phyloP scores from a whole-genome alignment of 1,140 invertebrate species.

The Pseudoatta argentina region DNA sequence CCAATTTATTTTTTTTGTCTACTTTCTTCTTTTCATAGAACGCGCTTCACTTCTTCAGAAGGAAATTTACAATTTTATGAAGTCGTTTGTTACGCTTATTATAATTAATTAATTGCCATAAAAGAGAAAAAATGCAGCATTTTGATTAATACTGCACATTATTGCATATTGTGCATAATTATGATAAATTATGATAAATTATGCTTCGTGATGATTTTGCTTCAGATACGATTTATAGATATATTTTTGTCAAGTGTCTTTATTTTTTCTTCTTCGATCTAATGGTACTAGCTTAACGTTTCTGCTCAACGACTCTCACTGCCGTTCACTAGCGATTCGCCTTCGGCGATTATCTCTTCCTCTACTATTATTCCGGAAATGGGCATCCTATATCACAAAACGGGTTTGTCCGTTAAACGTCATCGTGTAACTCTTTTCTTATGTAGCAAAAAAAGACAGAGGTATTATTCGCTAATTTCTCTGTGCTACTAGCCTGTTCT shows the following conservation, averaged over 20 bases:
- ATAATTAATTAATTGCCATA: conserved; percentile 16
- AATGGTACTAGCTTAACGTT: not conserved
- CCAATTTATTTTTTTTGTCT: not conserved
- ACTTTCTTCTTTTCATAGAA: conserved; percentile 31
- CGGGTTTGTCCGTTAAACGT: conserved; percentile 4
- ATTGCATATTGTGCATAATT: not conserved
- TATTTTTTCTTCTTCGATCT: not conserved
- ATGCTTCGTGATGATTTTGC: not conserved
- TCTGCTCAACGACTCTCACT: conserved; percentile 19
- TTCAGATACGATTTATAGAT: conserved; percentile 7
- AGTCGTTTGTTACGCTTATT: conserved; percentile 9
- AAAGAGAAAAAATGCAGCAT: not conserved
- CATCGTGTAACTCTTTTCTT: conserved; percentile 17
- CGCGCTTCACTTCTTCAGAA: not conserved
- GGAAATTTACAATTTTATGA: not conserved
- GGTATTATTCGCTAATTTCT: conserved; percentile 50
- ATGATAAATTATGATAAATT: not conserved
- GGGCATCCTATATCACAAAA: not conserved
- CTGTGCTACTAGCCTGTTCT: conserved; percentile 32
- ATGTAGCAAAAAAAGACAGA: not conserved
- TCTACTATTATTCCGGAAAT: not conserved
- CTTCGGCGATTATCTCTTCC: conserved; percentile 1
- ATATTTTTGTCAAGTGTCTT: not conserved
- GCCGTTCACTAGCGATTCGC: not conserved
- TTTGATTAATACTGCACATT: not conserved